Evolutionary conservation across 2,797 vertebrate genomes (phyloP).

Genomic region (Gobionotothen gibberifrons): DNA sequence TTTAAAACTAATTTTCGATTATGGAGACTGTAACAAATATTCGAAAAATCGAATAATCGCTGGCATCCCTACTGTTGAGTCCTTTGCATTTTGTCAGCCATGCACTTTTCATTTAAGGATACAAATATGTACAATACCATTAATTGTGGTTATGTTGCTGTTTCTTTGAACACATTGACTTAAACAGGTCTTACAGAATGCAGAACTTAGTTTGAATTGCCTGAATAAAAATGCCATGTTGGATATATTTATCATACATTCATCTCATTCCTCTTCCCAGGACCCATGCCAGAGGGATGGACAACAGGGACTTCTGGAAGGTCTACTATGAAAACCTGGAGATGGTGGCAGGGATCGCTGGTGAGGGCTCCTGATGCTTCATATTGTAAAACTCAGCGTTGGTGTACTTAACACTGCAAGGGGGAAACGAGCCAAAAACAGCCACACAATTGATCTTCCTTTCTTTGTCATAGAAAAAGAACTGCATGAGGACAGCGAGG

Average conservation of each 20-base stretch:
- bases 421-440: neutral
- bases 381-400: neutral
- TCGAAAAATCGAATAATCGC: no score
- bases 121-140: no score
- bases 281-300: slow-evolving; percentile 94
- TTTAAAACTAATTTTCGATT: no score
- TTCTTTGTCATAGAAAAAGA: slow-evolving; percentile 86
- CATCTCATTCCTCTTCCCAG: slow-evolving; percentile 72
- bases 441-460: neutral
- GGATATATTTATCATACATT: neutral
- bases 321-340: slow-evolving; percentile 93
- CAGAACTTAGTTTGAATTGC: neutral
- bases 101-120: no score
- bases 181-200: neutral
- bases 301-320: slow-evolving; percentile 95
- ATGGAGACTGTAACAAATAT: no score
- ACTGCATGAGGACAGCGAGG: slow-evolving; percentile 76
- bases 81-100: no score
- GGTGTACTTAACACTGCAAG: neutral
- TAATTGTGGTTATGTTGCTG: no score
- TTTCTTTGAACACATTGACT: neutral
- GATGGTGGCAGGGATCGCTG: slow-evolving; percentile 89
- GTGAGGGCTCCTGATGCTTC: slow-evolving; percentile 74
- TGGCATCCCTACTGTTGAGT: no score
- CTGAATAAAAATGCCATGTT: neutral